phyloP scores from a whole-genome alignment of 2,797 vertebrate species.

The Gallinago solitaria region DNA sequence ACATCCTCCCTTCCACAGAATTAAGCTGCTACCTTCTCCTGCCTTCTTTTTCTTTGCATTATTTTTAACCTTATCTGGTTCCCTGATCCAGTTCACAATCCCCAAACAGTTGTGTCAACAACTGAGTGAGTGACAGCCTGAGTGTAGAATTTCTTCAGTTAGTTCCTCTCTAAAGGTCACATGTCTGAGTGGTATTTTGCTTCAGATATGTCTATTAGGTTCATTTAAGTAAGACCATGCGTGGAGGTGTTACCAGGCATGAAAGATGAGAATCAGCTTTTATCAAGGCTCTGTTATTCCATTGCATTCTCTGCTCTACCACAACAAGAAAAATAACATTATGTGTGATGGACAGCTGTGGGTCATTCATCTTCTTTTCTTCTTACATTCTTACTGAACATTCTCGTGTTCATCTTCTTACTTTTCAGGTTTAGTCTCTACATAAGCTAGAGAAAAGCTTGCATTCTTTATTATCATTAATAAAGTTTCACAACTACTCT shows the following conservation, averaged over 20 bases:
- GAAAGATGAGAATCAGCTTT: not conserved
- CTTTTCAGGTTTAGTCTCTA: not conserved
- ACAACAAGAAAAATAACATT: not conserved
- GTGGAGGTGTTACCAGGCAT: not conserved
- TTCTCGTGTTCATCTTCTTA: not conserved
- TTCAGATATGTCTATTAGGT: not conserved
- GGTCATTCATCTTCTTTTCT: too few relatives aligned
- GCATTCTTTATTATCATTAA: not conserved
- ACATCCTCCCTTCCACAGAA: not conserved
- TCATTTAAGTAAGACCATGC: not conserved
- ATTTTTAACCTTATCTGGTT: slow-evolving; percentile 50
- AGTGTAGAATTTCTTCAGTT: slow-evolving; percentile 22
- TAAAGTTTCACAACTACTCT: not conserved
- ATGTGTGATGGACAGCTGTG: not conserved
- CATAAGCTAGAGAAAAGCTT: not conserved
- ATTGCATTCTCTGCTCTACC: not conserved
- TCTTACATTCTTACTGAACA: too few relatives aligned
- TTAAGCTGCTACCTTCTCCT: not conserved
- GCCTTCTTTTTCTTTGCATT: not conserved
- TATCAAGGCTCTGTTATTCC: not conserved
- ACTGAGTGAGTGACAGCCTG: not conserved
- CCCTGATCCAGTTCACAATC: slow-evolving; percentile 21
- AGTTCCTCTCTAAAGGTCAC: slow-evolving; percentile 7
- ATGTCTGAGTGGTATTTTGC: not conserved
- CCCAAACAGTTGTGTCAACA: slow-evolving; percentile 42